phyloP scores from a whole-genome alignment of 2,888 invertebrate genomes.

The Agrochola lychnidis region DNA sequence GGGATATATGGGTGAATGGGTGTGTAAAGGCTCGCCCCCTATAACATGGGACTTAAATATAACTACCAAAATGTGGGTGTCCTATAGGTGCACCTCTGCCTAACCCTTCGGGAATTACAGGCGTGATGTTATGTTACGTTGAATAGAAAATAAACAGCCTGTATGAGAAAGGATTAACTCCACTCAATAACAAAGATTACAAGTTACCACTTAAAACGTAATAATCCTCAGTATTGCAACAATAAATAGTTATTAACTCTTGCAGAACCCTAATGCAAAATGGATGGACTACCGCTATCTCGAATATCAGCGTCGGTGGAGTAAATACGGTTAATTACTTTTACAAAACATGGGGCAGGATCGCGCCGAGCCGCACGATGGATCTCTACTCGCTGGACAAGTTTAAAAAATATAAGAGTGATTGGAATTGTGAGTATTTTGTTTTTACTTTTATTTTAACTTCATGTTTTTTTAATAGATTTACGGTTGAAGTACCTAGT shows the following conservation, averaged over 20 bases:
- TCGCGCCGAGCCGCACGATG: conserved; percentile 49
- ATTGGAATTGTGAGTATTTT: conserved; percentile 70
- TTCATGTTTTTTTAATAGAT: background rate
- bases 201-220: conserved; percentile 24
- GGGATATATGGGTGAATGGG: too few species aligned
- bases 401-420: conserved; percentile 69
- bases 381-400: conserved; percentile 64
- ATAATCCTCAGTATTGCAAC: conserved; percentile 25
- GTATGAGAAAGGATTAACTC: conserved; percentile 5
- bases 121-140: background rate
- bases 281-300: conserved; percentile 49
- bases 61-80: background rate
- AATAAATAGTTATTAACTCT: conserved; percentile 38
- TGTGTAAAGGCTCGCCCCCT: background rate
- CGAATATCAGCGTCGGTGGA: conserved; percentile 20
- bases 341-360: conserved; percentile 45
- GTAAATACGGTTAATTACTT: conserved; percentile 41
- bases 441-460: background rate
- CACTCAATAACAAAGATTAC: conserved; percentile 14
- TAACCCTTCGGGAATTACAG: background rate
- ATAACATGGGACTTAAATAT: background rate
- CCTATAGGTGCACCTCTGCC: too few species aligned
- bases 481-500: background rate
- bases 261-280: conserved; percentile 61
- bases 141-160: background rate